Evolutionary conservation across 2,113 vertebrate species (phyloP).

Genomic region (Damaliscus lunatus): DNA sequence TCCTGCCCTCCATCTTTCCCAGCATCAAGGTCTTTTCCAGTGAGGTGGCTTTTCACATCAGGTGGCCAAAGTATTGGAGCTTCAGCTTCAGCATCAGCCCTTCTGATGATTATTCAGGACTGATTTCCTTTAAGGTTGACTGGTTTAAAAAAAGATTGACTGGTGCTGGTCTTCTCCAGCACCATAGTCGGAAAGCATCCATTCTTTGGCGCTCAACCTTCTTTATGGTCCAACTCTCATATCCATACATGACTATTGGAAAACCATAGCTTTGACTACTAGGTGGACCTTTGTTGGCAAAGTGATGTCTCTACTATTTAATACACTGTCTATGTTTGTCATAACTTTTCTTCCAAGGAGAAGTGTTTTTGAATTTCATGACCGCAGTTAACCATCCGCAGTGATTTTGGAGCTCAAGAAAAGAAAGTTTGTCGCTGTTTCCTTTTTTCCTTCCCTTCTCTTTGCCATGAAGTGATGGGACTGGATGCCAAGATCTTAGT

Average conservation of each 20-base stretch:
- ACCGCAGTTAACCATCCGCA: background rate
- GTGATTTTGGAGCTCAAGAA: background rate
- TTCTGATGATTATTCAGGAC: background rate
- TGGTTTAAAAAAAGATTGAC: background rate
- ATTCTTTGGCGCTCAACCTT: accelerated
- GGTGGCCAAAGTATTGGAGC: background rate
- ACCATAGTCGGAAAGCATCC: background rate
- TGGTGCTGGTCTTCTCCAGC: background rate
- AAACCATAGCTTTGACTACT: background rate
- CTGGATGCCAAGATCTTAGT: background rate
- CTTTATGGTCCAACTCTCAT: background rate
- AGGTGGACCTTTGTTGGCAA: background rate
- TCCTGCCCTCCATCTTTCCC: background rate
- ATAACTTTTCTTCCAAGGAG: background rate
- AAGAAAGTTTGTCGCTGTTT: background rate
- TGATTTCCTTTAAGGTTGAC: background rate
- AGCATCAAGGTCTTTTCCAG: background rate
- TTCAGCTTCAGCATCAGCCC: background rate
- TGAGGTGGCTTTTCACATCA: background rate
- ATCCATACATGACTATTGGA: background rate
- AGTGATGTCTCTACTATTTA: background rate
- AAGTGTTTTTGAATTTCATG: background rate
- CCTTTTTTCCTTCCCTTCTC: background rate
- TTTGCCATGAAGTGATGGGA: background rate
- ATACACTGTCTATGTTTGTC: background rate